Evolutionary conservation across 2,888 invertebrate species (phyloP).

Genomic region (Protonemura montana): DNA sequence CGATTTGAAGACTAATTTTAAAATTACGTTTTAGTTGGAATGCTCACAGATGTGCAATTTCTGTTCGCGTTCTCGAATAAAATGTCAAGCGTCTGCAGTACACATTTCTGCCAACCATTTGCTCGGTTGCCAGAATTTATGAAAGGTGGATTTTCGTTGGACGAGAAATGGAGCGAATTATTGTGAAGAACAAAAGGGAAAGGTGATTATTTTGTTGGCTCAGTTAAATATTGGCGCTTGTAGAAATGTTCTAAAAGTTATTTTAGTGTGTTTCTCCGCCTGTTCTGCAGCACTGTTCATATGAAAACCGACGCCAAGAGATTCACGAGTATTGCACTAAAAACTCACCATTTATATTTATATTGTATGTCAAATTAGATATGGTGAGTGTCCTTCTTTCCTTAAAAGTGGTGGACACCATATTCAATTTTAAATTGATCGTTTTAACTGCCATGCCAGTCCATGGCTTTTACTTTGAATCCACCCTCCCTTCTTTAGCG

Average conservation of each 20-base stretch:
- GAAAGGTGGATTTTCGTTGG: conserved; percentile 34
- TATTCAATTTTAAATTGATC: background rate
- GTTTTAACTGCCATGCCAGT: no score
- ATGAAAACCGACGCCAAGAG: background rate
- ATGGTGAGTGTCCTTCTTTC: background rate
- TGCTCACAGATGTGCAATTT: background rate
- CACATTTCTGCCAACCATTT: conserved; percentile 17
- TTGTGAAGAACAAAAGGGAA: conserved; percentile 42
- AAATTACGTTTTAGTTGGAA: background rate
- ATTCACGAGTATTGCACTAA: background rate
- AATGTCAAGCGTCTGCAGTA: background rate
- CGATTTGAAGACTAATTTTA: background rate
- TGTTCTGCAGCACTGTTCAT: background rate
- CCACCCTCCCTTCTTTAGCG: background rate
- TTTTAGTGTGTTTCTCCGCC: conserved; percentile 30
- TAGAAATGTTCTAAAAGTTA: conserved; percentile 36
- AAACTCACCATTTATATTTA: background rate
- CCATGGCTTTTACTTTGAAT: background rate
- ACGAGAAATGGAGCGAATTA: conserved; percentile 44
- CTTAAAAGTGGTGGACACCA: background rate
- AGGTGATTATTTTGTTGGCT: conserved; percentile 46
- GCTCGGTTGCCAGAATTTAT: conserved; percentile 38
- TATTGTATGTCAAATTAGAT: background rate
- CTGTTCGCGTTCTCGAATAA: background rate
- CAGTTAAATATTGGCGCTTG: conserved; percentile 45